These are phyloP conservation scores for Hedychridium roseum DNA, from an alignment of 2,888 invertebrate genomes.

Conservation along the genomic window DNA sequence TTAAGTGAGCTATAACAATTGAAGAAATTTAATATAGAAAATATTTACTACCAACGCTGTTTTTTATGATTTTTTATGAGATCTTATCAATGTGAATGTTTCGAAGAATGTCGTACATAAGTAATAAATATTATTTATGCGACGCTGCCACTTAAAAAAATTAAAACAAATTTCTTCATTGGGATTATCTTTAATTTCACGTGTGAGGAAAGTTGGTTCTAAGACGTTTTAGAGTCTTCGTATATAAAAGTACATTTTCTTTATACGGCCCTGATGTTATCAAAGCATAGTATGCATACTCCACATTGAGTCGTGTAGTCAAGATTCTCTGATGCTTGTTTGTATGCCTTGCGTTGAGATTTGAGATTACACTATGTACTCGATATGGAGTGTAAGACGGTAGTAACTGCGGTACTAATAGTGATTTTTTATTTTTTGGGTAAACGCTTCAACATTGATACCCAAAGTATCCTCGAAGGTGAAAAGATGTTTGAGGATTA, in stretches of 20 bases:
- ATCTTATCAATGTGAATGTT: too few relatives aligned
- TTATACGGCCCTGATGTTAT: slow-evolving; percentile 29
- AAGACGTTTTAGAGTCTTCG: too few relatives aligned
- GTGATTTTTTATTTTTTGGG: slow-evolving; percentile 63
- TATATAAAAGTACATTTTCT: not conserved
- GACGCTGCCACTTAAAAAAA: too few relatives aligned
- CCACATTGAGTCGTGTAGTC: slow-evolving; percentile 22
- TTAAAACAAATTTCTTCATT: too few relatives aligned
- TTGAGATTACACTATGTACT: slow-evolving; percentile 21
- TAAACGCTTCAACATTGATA: slow-evolving; percentile 64
- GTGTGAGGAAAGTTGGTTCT: too few relatives aligned
- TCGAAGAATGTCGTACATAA: too few relatives aligned
- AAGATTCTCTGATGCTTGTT: slow-evolving; percentile 17
- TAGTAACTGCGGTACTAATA: slow-evolving; percentile 50
- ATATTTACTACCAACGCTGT: too few relatives aligned
- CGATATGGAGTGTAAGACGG: slow-evolving; percentile 60
- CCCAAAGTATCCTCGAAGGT: slow-evolving; percentile 44
- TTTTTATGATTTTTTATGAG: too few relatives aligned
- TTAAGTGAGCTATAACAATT: slow-evolving; percentile 12
- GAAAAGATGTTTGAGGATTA: slow-evolving; percentile 65
- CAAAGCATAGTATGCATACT: slow-evolving; percentile 9
- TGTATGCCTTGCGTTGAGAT: slow-evolving; percentile 4
- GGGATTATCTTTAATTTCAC: too few relatives aligned
- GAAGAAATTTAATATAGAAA: not conserved
- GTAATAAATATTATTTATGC: too few relatives aligned